Base-by-base conservation (phyloP, 1,140 invertebrate genomes). In the Kradibia gibbosae region DNA sequence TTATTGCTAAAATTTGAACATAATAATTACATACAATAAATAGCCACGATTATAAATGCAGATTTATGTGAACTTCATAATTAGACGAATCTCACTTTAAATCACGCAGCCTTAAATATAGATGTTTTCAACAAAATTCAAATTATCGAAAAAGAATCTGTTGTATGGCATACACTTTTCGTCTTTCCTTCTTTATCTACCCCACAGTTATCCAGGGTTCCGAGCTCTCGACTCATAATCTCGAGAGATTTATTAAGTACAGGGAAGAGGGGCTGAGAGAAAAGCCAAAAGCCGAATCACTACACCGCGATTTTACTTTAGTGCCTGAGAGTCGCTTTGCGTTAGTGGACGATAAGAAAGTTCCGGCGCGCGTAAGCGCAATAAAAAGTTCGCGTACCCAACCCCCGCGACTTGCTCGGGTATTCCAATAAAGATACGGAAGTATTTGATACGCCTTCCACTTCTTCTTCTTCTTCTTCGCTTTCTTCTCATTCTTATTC, bases 351-450 rank as follows among this genome's bases (percentile, higher is more conserved):
- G 55, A 77, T 77, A 77, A 65, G 75, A 77, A 70, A 70, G 57
- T 78, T 78, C 45, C 17, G 45, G 55, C 74, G 74, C 34, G 36
- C 74, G 36, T 77, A 78, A 62, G 48, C 65, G 45, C 50, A 78
- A 70, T 78, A 78, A 78, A 78, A 78, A 78, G 62, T 78, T 78
- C 17, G 28, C 62, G 13, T 34, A 36, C 62, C 28, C 74, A 25
- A 60, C 50, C 50, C 50, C 15, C 50, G 50, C 50, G 50, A 17
- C 74, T 28, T 17, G 13, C 75, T 67, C n/a, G 60, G 25, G n/a
- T 67, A 71, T 79, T 72, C 67, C 67, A 72, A 72, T 79, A 72
- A 79, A 79, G 70, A 79, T 79, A 79, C 53, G 78, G 53, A 79
- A 79, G 70, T 72, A 71, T 67, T 79, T 79, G 78, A 79, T 73